These are phyloP conservation scores for Dermolepida albohirtum DNA, from an alignment of 2,888 invertebrate species.

Conservation along the genomic window DNA sequence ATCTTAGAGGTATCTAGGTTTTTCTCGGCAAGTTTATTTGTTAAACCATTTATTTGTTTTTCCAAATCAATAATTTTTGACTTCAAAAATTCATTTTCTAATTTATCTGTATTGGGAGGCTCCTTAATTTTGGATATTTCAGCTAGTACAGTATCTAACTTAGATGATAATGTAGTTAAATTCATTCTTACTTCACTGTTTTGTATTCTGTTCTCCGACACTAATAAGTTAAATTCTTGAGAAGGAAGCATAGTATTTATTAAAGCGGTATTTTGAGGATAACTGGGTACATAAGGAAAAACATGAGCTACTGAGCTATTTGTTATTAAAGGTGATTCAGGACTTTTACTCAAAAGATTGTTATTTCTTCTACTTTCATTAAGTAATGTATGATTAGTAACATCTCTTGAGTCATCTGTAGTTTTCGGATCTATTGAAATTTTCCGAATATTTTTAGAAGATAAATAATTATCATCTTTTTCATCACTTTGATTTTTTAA, in stretches of 20 bases:
- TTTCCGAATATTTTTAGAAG: neutral
- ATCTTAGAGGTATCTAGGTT: neutral
- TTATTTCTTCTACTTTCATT: constrained; percentile 11
- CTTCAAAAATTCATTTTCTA: constrained; percentile 56
- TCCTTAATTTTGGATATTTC: constrained; percentile 61
- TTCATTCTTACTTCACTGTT: constrained; percentile 76
- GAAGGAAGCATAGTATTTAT: constrained; percentile 12
- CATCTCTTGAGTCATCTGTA: neutral
- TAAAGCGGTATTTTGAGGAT: constrained; percentile 13
- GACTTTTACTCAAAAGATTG: neutral
- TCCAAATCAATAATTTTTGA: constrained; percentile 62
- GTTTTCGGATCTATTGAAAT: neutral
- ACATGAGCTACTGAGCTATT: neutral
- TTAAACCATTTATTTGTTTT: constrained; percentile 51
- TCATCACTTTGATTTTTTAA: constrained; percentile 11
- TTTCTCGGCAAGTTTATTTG: constrained; percentile 8
- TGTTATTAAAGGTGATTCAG: neutral
- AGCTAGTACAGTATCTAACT: constrained; percentile 72
- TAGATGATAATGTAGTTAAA: constrained; percentile 72
- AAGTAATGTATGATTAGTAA: constrained; percentile 1
- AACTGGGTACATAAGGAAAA: constrained; percentile 3
- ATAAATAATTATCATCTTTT: neutral
- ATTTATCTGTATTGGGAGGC: constrained; percentile 44
- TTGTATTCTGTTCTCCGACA: constrained; percentile 73
- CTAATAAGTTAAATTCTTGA: constrained; percentile 65